These are phyloP conservation scores for Euleptes europaea DNA, from an alignment of 2,113 vertebrate genomes.

Conservation along the genomic window DNA sequence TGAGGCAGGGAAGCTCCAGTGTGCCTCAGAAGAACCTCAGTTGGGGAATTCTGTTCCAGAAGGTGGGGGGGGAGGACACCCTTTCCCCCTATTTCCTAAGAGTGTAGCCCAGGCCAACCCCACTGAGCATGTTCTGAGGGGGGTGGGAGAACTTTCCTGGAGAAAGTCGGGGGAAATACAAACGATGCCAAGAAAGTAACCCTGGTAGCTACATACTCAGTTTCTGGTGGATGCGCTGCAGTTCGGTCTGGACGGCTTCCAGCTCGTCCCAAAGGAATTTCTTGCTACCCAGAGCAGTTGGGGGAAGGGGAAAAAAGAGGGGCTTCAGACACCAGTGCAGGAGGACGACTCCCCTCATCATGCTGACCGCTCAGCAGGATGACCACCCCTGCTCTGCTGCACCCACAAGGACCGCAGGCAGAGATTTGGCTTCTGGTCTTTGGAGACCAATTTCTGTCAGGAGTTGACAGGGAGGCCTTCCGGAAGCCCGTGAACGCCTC, in stretches of 20 bases:
- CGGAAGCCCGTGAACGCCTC: not conserved
- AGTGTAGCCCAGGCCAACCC: conserved; percentile 1
- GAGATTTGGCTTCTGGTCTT: not conserved
- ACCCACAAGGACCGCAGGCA: not conserved
- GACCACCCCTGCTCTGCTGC: not conserved
- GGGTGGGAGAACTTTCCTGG: not conserved
- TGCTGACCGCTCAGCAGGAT: no score
- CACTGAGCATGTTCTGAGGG: not conserved
- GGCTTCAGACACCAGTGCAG: not conserved
- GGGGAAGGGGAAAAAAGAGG: not conserved
- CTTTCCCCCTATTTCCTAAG: not conserved
- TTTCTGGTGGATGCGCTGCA: conserved; percentile 66
- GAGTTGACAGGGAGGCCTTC: not conserved
- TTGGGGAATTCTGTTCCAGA: not conserved
- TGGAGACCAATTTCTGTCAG: not conserved
- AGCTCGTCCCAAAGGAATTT: conserved; percentile 69
- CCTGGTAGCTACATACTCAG: conserved; percentile 52
- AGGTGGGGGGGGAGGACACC: not conserved
- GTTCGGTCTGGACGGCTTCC: conserved; percentile 63
- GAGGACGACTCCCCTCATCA: not conserved
- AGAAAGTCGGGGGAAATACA: not conserved
- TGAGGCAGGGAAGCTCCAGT: not conserved
- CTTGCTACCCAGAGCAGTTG: conserved; percentile 7
- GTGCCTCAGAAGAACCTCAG: not conserved
- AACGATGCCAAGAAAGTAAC: not conserved